phyloP scores from a whole-genome alignment of 1,140 invertebrate genomes.

The Bombus polaris region DNA sequence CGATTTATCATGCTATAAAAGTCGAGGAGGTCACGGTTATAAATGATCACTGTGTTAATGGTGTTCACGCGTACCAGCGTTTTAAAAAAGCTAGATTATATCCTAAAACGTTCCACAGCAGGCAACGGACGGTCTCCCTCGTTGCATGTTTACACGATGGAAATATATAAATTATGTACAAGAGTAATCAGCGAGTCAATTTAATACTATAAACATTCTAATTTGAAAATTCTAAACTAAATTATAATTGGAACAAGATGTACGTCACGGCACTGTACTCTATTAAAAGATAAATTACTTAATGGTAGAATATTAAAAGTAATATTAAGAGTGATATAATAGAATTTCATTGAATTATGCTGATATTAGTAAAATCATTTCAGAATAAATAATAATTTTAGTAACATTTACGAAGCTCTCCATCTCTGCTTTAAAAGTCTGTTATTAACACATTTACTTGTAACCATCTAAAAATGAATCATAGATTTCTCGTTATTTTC shows the following conservation, averaged over 20 bases:
- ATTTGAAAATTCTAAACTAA: neutral
- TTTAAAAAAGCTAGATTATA: neutral
- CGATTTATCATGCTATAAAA: constrained; percentile 11
- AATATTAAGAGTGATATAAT: neutral
- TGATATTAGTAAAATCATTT: neutral
- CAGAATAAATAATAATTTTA: neutral
- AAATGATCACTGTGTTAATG: neutral
- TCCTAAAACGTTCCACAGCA: neutral
- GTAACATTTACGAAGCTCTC: no score
- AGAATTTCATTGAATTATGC: neutral
- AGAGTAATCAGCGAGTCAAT: no score
- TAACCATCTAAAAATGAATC: neutral
- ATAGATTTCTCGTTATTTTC: neutral
- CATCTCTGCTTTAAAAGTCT: neutral
- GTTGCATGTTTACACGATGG: neutral
- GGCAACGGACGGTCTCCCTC: neutral
- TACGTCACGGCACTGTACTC: no score
- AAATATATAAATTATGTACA: neutral
- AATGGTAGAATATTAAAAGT: neutral
- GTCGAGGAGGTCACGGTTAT: neutral
- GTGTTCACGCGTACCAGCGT: neutral
- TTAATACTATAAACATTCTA: neutral
- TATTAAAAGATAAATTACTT: no score
- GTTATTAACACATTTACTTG: neutral
- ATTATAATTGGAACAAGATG: neutral